A percentile compares a stretch with the other conserved stretches of the same genome.
These are phyloP conservation scores for Ciconia maguari DNA, from an alignment of 2,113 vertebrate species.

Conservation along the genomic window DNA sequence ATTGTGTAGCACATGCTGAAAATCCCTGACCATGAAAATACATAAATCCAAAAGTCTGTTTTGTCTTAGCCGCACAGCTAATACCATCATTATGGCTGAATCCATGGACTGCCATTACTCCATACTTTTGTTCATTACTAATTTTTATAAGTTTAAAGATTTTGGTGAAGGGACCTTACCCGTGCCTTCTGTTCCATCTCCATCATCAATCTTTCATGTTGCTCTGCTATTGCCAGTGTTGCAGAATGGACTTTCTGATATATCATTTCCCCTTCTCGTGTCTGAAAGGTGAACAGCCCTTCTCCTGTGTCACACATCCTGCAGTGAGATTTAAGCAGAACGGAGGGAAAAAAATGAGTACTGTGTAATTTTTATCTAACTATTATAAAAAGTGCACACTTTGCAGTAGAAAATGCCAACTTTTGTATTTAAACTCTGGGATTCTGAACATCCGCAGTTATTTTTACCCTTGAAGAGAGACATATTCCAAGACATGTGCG, in stretches of 20 bases:
- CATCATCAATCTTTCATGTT: constrained; percentile 96
- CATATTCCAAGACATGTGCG: background rate
- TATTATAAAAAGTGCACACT: background rate
- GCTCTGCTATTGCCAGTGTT: constrained; percentile 96
- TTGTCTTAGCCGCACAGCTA: background rate
- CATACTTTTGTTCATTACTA: background rate
- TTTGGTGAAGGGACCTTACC: constrained; percentile 75
- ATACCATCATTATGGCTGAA: accelerated
- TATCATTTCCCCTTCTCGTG: constrained; percentile 98
- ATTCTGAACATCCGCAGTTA: background rate
- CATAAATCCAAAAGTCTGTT: background rate
- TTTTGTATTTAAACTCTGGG: background rate
- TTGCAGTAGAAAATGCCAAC: background rate
- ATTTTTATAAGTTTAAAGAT: background rate
- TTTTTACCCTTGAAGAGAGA: background rate
- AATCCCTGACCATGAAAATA: background rate
- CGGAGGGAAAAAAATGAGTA: background rate
- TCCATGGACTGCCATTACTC: accelerated
- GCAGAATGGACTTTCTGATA: constrained; percentile 99
- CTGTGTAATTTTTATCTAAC: background rate
- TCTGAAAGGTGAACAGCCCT: constrained; percentile 99
- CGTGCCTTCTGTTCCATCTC: constrained; percentile 98
- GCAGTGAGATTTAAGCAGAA: constrained; percentile 44
- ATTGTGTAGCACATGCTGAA: background rate
- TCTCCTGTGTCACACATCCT: constrained; percentile 99